Percentiles rank a stretch among this genome's conserved stretches.
Evolutionary conservation across 2,888 invertebrate genomes (phyloP).

Genomic region (Gastracanthus pulcherrimus): DNA sequence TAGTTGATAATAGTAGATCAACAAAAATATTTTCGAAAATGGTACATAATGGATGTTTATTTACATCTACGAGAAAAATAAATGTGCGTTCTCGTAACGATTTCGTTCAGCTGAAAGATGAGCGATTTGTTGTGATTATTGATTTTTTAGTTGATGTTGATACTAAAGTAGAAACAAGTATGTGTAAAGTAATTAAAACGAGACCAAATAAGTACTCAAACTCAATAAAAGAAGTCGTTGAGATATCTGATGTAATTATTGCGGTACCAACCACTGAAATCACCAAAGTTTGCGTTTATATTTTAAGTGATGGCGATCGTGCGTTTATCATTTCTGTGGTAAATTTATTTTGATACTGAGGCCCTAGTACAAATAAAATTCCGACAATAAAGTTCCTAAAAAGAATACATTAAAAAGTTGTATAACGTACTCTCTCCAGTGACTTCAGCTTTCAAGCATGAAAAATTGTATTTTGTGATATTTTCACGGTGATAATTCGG

Average conservation of each 20-base stretch:
- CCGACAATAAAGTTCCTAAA: too few species aligned
- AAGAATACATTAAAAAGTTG: too few species aligned
- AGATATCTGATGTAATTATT: neutral
- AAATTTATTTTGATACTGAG: neutral
- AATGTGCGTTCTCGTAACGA: conserved; percentile 10
- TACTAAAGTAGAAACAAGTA: neutral
- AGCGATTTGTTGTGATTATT: neutral
- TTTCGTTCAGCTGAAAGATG: conserved; percentile 5
- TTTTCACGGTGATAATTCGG: too few species aligned
- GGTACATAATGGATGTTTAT: neutral
- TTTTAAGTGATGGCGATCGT: neutral
- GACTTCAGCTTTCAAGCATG: too few species aligned
- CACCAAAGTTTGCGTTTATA: neutral
- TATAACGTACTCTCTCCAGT: too few species aligned
- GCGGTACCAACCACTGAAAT: neutral
- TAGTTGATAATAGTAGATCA: neutral
- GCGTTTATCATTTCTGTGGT: neutral
- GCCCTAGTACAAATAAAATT: too few species aligned
- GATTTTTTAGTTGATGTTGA: conserved; percentile 13
- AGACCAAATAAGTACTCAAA: neutral
- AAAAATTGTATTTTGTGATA: too few species aligned
- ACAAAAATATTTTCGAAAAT: neutral
- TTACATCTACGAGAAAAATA: neutral
- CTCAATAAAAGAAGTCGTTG: neutral
- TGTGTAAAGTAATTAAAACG: neutral